phyloP scores from a whole-genome alignment of 2,797 vertebrate genomes.

The Crossoptilon crossoptilon region DNA sequence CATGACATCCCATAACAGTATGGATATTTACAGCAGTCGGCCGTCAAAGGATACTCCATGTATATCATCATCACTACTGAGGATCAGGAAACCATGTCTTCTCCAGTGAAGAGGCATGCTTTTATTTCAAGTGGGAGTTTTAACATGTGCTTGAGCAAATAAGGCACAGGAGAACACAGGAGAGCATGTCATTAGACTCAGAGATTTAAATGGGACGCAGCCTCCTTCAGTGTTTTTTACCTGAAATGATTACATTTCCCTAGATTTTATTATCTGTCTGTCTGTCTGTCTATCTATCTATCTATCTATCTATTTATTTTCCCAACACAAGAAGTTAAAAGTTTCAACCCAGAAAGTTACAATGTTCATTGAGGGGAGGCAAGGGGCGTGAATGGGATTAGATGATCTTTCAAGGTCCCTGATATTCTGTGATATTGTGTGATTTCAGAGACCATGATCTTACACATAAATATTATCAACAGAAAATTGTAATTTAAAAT shows the following conservation, averaged over 20 bases:
- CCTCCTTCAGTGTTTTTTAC: background rate
- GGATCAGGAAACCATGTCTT: background rate
- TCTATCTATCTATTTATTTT: too few species aligned
- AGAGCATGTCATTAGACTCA: background rate
- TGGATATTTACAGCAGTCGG: background rate
- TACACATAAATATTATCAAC: background rate
- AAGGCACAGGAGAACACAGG: background rate
- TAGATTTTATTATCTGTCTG: too few species aligned
- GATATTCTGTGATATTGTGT: too few species aligned
- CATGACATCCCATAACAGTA: fast-evolving
- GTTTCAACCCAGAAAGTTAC: background rate
- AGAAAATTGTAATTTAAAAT: background rate
- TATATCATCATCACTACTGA: background rate
- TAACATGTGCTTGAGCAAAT: background rate
- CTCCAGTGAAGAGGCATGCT: background rate
- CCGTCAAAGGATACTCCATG: background rate
- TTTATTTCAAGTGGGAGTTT: background rate
- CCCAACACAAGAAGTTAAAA: too few species aligned
- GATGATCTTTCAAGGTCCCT: too few species aligned
- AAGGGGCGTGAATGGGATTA: too few species aligned
- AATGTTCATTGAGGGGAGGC: background rate
- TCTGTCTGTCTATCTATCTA: too few species aligned
- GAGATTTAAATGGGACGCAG: background rate
- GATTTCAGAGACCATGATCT: background rate
- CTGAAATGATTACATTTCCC: background rate